These are phyloP conservation scores for Saccostrea glomerata DNA, from an alignment of 1,140 invertebrate genomes.

Conservation along the genomic window DNA sequence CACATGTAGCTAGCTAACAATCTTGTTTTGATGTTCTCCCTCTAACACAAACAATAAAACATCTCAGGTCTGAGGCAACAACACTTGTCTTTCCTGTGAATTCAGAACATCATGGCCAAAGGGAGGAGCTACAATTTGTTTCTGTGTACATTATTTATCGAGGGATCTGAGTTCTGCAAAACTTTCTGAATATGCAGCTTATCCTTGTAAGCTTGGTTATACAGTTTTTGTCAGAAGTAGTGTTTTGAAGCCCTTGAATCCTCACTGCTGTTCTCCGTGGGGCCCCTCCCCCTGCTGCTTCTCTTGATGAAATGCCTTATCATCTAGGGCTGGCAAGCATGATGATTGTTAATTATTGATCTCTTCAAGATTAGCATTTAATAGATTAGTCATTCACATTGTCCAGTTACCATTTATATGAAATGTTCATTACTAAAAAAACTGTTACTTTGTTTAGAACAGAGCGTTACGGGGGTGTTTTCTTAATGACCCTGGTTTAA, in stretches of 20 bases:
- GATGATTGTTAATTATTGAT: slow-evolving; percentile 35
- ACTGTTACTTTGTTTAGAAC: background rate
- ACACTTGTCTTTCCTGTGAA: background rate
- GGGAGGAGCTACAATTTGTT: slow-evolving; percentile 8
- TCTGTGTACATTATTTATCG: background rate
- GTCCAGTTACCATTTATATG: background rate
- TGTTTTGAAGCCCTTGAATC: background rate
- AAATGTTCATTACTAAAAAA: background rate
- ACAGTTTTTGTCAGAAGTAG: background rate
- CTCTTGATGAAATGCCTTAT: background rate
- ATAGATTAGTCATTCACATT: background rate
- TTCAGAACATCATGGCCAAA: background rate
- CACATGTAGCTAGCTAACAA: background rate
- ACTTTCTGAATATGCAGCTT: background rate
- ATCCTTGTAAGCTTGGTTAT: background rate
- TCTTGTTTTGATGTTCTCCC: slow-evolving; percentile 2
- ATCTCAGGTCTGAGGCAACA: background rate
- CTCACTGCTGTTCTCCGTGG: background rate
- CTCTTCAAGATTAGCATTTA: background rate
- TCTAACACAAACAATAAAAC: background rate
- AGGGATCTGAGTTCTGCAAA: background rate
- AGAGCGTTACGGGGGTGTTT: background rate
- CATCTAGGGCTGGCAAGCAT: slow-evolving; percentile 5
- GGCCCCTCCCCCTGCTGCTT: background rate
- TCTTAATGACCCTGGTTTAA: background rate